A percentile compares a stretch with the other conserved stretches of the same genome.
Evolutionary conservation across 2,888 invertebrate species (phyloP).

Genomic region (Hypena proboscidalis): DNA sequence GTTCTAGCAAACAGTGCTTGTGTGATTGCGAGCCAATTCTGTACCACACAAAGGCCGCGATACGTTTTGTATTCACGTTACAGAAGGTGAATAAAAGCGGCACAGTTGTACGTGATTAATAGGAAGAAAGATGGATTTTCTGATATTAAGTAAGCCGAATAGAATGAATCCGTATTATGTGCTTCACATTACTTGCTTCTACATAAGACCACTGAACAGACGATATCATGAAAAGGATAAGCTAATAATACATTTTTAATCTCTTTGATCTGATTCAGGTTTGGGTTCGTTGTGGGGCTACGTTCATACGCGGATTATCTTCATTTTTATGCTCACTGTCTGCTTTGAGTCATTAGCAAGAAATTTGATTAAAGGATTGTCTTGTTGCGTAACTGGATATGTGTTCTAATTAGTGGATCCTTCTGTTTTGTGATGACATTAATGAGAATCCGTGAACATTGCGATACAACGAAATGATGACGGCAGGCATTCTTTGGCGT

Average conservation of each 20-base stretch:
- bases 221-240: slow-evolving; percentile 36
- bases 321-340: slow-evolving; percentile 8
- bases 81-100: slow-evolving; percentile 23
- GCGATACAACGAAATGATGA: no score
- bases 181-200: slow-evolving; percentile 27
- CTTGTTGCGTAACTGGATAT: not conserved
- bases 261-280: slow-evolving; percentile 38
- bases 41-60: slow-evolving; percentile 12
- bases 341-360: slow-evolving; percentile 1
- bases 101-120: slow-evolving; percentile 32
- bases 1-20: slow-evolving; percentile 1
- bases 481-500: no score
- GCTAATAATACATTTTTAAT: slow-evolving; percentile 44
- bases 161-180: slow-evolving; percentile 23
- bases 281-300: slow-evolving; percentile 20
- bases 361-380: slow-evolving; percentile 1
- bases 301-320: slow-evolving; percentile 15
- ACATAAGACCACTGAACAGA: slow-evolving; percentile 31
- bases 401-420: no score
- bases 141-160: slow-evolving; percentile 37
- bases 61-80: slow-evolving; percentile 28
- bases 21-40: slow-evolving; percentile 11
- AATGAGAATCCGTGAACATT: no score
- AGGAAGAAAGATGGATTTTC: slow-evolving; percentile 28
- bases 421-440: no score